Conservation (phyloP, 2,888 invertebrate genomes). For the Hemistola chrysoprasaria region DNA sequence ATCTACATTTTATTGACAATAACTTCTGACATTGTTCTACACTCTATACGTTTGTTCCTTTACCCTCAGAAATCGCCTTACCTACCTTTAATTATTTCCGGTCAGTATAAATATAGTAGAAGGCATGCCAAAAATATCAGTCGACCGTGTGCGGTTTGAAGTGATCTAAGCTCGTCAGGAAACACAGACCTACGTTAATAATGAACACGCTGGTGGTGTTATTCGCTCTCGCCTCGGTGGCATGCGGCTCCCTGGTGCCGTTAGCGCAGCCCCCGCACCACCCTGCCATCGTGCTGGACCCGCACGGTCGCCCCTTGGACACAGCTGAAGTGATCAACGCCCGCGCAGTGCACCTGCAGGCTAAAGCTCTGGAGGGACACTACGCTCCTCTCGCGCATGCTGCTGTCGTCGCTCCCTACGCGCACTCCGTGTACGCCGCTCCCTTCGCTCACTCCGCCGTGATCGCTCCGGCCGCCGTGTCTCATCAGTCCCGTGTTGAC, state of each 20-base stretch:
- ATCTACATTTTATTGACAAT: slow-evolving; percentile 61
- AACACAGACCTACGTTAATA: slow-evolving; percentile 53
- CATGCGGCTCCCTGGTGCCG: slow-evolving; percentile 76
- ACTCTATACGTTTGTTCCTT: too few species aligned
- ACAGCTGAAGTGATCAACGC: slow-evolving; percentile 75
- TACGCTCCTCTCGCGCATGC: slow-evolving; percentile 45
- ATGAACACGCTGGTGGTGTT: slow-evolving; percentile 82
- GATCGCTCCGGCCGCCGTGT: slow-evolving; percentile 41
- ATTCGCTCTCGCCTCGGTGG: slow-evolving; percentile 83
- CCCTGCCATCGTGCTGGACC: slow-evolving; percentile 71
- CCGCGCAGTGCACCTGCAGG: slow-evolving; percentile 72
- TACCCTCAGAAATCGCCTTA: slow-evolving; percentile 47
- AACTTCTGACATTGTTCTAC: slow-evolving; percentile 68
- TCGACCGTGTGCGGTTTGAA: slow-evolving; percentile 59
- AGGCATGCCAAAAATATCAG: slow-evolving; percentile 54
- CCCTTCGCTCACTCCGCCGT: slow-evolving; percentile 36
- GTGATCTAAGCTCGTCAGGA: slow-evolving; percentile 54
- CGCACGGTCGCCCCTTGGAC: slow-evolving; percentile 73
- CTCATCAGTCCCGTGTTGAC: slow-evolving; percentile 58
- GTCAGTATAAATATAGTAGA: slow-evolving; percentile 68
- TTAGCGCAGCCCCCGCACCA: slow-evolving; percentile 71
- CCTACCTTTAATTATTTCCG: slow-evolving; percentile 76
- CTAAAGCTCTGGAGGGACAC: slow-evolving; percentile 66
- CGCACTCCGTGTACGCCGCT: slow-evolving; percentile 38
- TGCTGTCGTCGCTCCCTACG: slow-evolving; percentile 46